Base-by-base conservation (phyloP, 2,888 invertebrate species). In the Drosophila ustulata region DNA sequence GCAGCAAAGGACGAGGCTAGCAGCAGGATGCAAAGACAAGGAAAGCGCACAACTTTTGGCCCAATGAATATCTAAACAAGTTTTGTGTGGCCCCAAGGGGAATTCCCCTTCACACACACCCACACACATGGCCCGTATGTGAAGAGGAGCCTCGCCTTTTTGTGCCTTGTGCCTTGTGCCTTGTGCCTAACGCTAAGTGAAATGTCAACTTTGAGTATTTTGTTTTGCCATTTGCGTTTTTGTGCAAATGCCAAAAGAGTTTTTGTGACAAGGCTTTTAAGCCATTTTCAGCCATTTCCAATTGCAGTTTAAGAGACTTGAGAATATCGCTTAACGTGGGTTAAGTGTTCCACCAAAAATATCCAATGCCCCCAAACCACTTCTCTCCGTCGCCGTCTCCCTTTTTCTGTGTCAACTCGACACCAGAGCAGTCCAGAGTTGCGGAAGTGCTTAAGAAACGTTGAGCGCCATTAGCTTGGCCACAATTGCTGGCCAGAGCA, bases 31-130 rank as follows among this genome's bases (percentile, higher is more conserved):
- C 13, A 11, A n/a, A 34, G 53, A 46, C 34, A 49, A 13, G 37
- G 41, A 50, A 52, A 56, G 55, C 55, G 46, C 50, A 58, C 57
- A 80, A 71, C 66, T 73, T 75, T 79, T 74, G 72, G 71, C 59
- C 70, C 82, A 79, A 77, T 82, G 85, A 82, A 82, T 85, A 82
- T 78, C 75, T 69, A 77, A 80, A 63, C 88, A 82, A 80, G 71
- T 77, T 80, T 49, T 68, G 62, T 78, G 67, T 59, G 49, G 34
- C 47, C 51, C 72, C 75, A 66, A 50, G 26, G 53, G 66, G 70
- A 49, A 23, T 30, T 56, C 41, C 55, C 6, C 7, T 13, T 30
- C 8, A 30, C 46, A 46, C 30, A 46, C 46, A 45, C 30, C 30
- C 46, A 25, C 45, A 46, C 25, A 23, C 25, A 32, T 28, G 41